Percentiles rank a stretch among this genome's conserved stretches.
Evolutionary conservation across 2,888 invertebrate genomes (phyloP).

Genomic region (Drosophila subsilvestris): DNA sequence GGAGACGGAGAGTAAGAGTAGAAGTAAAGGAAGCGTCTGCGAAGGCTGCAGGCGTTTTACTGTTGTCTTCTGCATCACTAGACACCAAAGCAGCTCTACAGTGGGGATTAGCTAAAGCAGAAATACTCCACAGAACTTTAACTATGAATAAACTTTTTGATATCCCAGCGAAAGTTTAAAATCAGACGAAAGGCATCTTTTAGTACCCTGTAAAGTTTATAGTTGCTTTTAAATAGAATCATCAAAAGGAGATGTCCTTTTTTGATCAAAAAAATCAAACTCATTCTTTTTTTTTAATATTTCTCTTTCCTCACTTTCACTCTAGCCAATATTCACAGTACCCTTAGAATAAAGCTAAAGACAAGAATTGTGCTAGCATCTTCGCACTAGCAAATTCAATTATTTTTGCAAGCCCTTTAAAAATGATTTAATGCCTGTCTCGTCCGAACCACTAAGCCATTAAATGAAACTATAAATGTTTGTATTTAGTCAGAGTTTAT

Average conservation of each 20-base stretch:
- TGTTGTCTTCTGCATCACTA: constrained; percentile 35
- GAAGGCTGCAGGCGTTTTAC: constrained; percentile 49
- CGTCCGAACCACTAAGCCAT: constrained; percentile 57
- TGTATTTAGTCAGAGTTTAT: constrained; percentile 61
- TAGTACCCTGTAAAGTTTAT: neutral
- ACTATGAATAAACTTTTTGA: neutral
- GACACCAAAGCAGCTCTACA: constrained; percentile 20
- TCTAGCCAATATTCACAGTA: constrained; percentile 10
- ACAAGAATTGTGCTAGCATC: constrained; percentile 46
- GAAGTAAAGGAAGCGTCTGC: constrained; percentile 6
- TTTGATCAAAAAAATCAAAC: no score
- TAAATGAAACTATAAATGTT: constrained; percentile 72
- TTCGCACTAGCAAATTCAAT: constrained; percentile 65
- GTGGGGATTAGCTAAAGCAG: constrained; percentile 7
- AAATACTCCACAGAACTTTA: neutral
- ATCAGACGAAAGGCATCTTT: neutral
- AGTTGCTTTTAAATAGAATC: neutral
- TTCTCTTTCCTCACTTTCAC: neutral
- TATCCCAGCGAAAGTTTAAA: neutral
- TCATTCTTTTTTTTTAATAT: neutral
- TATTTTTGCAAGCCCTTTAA: constrained; percentile 60
- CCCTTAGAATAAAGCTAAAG: constrained; percentile 2
- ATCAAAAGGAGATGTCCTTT: neutral
- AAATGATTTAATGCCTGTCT: constrained; percentile 67
- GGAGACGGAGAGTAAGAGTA: neutral